Base-by-base conservation (phyloP, 2,113 vertebrate genomes). In the Toxostoma redivivum region DNA sequence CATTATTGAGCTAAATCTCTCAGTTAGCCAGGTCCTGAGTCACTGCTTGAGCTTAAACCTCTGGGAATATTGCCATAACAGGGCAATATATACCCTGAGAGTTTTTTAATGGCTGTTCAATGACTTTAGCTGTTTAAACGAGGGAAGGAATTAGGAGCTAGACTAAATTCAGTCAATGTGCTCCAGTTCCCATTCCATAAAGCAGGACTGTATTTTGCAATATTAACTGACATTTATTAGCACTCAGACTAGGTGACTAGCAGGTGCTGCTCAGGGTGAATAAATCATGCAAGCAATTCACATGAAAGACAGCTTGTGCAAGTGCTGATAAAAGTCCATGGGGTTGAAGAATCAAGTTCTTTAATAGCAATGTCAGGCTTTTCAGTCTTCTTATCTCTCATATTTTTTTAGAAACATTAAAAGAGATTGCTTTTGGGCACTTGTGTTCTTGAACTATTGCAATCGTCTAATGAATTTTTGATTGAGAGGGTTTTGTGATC, bases 381-480 rank as follows among this genome's bases (percentile, higher is more conserved):
- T 74, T 96, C 74, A 76, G 90, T 83, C 85, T 92, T 92, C 92
- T 95, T 95, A 83, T 93, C 93, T 93, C 80, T 88, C 56, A 30
- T 86, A 92, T 88, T 97, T 90, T 80, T 92, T 81, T 93, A 90
- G 72, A 97, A 96, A 90, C 77, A 73, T 92, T 96, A 79, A 81
- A 96, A 86, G 72, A 88, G 67, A 93, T 94, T 94, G 90, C 95
- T 94, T 92, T 93, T 35, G 88, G 93, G 90, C 92, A 92, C 94
- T 92, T 94, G 88, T 95, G 92, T 95, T 96, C 94, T 96, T 90
- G 88, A 95, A 84, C 94, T 92, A 72, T 76, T 81, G 88, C 94
- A 93, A 79, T 86, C 53, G 1, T 88, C 72, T 96, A 92, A 96
- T 96, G 93, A 94, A 96, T 96, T 94, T 97, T 96, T 93, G 90